Base-by-base conservation (phyloP, 2,113 vertebrate species). In the Lepisosteus oculatus region DNA sequence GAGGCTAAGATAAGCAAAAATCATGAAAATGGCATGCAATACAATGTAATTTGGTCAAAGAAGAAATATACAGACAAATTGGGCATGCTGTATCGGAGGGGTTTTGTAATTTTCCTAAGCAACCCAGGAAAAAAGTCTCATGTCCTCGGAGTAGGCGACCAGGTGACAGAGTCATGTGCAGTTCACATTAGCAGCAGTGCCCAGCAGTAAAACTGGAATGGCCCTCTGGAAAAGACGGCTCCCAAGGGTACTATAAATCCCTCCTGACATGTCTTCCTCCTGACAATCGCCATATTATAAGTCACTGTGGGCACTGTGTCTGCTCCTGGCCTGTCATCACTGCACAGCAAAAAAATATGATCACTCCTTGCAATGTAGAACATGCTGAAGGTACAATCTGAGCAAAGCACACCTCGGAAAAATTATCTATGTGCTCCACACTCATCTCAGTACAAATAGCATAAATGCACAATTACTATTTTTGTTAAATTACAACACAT, bases 201-300 rank as follows among this genome's bases (percentile, higher is more conserved):
- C 57, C 4, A 4, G n/a, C 57, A 59, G 12, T 84, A 89, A 85
- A 91, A 92, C 92, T 89, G 89, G 91, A 92, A 92, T 90, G 89
- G 81, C 81, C 84, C 76, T 79, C 80, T 85, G 87, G 83, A 84
- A 83, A 76, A 87, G 90, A 92, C 76, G 76, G 76, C 81, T 90
- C 90, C 86, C 81, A 7, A 0, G 79, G 86, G 89, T 76, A 80
- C 76, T 80, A 85, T 89, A 87, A 88, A 89, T 91, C 87, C 85
- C 74, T 67, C 66, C 56, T 29, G 71, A 76, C 83, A 76, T 79
- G 77, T 80, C 67, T 82, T 82, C 78, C 84, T 83, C 80, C 81
- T 77, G 82, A 85, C 81, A 85, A 70, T 80, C 82, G 79, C 82
- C 73, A 45, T 69, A 61, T 87, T 85, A 87, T 81, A 82, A 81